Conservation (phyloP, 2,888 invertebrate species). For the Pyrochroa serraticornis region DNA sequence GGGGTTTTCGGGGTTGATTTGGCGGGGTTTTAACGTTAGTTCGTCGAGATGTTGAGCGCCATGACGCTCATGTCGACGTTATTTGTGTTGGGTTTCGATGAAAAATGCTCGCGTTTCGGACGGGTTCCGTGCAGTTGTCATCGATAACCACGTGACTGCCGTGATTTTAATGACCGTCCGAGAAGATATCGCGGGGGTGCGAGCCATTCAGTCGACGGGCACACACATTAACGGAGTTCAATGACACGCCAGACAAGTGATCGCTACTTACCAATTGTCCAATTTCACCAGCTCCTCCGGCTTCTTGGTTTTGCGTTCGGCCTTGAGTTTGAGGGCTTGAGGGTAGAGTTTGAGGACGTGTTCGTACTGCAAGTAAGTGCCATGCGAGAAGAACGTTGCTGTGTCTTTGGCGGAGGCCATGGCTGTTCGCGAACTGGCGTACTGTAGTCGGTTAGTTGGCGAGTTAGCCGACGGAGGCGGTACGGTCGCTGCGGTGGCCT, state of each 20-base stretch:
- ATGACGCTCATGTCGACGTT: constrained; percentile 42
- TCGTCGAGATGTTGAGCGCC: constrained; percentile 29
- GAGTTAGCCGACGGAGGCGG: constrained; percentile 21
- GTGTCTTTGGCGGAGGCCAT: constrained; percentile 67
- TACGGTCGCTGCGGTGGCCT: constrained; percentile 45
- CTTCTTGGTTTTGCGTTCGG: constrained; percentile 89
- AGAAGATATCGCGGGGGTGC: constrained; percentile 65
- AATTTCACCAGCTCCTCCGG: constrained; percentile 93
- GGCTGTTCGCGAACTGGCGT: constrained; percentile 49
- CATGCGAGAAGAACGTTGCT: constrained; percentile 92
- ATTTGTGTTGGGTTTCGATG: no score
- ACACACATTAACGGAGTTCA: constrained; percentile 47
- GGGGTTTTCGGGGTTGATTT: constrained; percentile 11
- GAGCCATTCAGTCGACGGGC: constrained; percentile 45
- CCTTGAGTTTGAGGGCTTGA: constrained; percentile 88
- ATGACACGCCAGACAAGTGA: constrained; percentile 46
- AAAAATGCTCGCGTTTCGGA: constrained; percentile 4
- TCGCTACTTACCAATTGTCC: constrained; percentile 87
- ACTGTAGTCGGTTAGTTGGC: constrained; percentile 33
- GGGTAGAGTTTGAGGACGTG: constrained; percentile 90
- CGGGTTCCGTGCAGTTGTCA: constrained; percentile 60
- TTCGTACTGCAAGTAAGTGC: constrained; percentile 84
- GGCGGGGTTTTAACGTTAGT: constrained; percentile 28
- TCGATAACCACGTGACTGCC: constrained; percentile 73
- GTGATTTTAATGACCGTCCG: constrained; percentile 72